Conservation (phyloP, 1,140 invertebrate genomes). For the Drosophila micromelanica region DNA sequence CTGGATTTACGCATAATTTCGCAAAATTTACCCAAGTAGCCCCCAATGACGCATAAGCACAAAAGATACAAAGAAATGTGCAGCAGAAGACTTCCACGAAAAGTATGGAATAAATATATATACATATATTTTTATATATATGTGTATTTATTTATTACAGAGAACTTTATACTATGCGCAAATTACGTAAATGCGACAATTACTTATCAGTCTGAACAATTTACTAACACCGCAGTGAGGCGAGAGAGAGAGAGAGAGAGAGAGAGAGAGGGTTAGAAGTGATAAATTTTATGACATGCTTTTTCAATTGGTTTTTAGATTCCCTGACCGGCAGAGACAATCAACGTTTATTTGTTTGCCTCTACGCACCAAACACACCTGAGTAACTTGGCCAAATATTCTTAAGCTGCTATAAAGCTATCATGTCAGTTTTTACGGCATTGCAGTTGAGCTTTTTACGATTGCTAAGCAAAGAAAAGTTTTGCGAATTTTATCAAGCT, state of each 20-base stretch:
- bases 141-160: constrained; percentile 14
- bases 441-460: constrained; percentile 8
- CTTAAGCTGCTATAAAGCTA: not conserved
- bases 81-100: not conserved
- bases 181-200: constrained; percentile 47
- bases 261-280: constrained; percentile 17
- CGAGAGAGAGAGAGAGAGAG: constrained; percentile 9
- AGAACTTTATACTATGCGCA: constrained; percentile 10
- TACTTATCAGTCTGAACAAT: constrained; percentile 31
- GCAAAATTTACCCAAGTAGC: not conserved
- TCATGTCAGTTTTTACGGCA: constrained; percentile 1
- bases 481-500: no score
- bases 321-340: constrained; percentile 13
- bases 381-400: constrained; percentile 10
- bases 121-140: not conserved
- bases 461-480: no score
- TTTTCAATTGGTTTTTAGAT: constrained; percentile 53
- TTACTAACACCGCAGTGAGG: constrained; percentile 23
- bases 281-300: constrained; percentile 51
- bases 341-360: constrained; percentile 15
- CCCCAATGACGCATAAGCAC: constrained; percentile 7
- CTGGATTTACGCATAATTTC: not conserved
- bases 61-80: constrained; percentile 3
- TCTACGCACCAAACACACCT: not conserved
- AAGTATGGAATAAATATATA: not conserved